Evolutionary conservation across 2,888 invertebrate species (phyloP), one percentile per base, ranked within the genome.

Genomic region (Orthosia cruda): DNA sequence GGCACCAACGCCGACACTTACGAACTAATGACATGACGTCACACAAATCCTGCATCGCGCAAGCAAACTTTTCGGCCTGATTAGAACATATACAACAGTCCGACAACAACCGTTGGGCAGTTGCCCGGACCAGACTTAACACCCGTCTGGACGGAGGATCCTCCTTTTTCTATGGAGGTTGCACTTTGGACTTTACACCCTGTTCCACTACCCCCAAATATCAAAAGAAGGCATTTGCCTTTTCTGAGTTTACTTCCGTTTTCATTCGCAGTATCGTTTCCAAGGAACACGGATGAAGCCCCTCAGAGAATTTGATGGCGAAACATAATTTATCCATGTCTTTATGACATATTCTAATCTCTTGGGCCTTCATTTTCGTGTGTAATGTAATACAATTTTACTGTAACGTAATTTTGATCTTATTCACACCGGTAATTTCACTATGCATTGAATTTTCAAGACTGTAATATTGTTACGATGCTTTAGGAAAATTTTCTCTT

Each of bases 161-260:
- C n/a, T n/a, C n/a, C n/a, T n/a, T n/a, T n/a, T n/a, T n/a, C n/a
- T n/a, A n/a, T n/a, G n/a, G n/a, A n/a, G n/a, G n/a, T n/a, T n/a
- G n/a, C n/a, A n/a, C n/a, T n/a, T n/a, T n/a, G n/a, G n/a, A n/a
- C n/a, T n/a, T n/a, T n/a, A n/a, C n/a, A n/a, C n/a, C n/a, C n/a
- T n/a, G n/a, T n/a, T n/a, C n/a, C n/a, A n/a, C n/a, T n/a, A n/a
- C n/a, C n/a, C n/a, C n/a, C n/a, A n/a, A n/a, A n/a, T n/a, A n/a
- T 40, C 5, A 55, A 80, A 71, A 65, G 81, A n/a, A 62, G 76
- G 52, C 20, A 52, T 65, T 81, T 68, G 47, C 59, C 59, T 65
- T 72, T 72, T 65, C 57, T 32, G 65, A 65, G 68, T 80, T 77
- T 81, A 81, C 77, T 65, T 77, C 67, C 77, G 23, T 49, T 57